Base-by-base conservation (phyloP, 2,888 invertebrate genomes). In the Athrips mouffetella region DNA sequence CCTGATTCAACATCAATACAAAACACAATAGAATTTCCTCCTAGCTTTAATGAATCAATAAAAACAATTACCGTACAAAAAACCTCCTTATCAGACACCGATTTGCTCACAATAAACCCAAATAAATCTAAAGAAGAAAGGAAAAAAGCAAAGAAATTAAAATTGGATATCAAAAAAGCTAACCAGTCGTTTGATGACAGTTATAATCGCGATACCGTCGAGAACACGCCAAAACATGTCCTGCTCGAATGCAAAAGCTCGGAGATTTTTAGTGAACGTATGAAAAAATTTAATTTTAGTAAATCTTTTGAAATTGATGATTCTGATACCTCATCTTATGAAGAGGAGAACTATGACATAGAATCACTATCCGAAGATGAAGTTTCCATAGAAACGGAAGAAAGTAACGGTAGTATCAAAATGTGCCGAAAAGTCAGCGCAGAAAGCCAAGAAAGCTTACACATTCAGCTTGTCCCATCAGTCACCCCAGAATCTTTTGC, bases 191-290 rank as follows among this genome's bases (percentile, higher is more conserved):
- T 73, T 60, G 70, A 60, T 0, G 75, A 76, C 10, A 66, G 20
- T 2, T 20, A 23, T 13, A 45, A 45, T 6, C 58, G 59, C 20
- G 50, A 62, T 0, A 67, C 75, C 35, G 50, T 73, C 1, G 88
- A 88, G 52, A 88, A 88, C 45, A 88, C 88, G 2, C 88, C 88
- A 0, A 85, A 79, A 62, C 82, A 85, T 45, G 70, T 81, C 3
- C 59, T 75, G 0, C 50, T 88, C 1, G 76, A 83, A 23, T 72
- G 72, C 30, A 70, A 69, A 44, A 75, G 70, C 5, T 73, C 77
- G 0, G 80, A 86, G n/a, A 44, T 73, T 1, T 83, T 84, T 47
- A 72, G 69, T 44, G 69, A 78, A 31, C 60, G 68, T 2, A 64
- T 83, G 1, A 77, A 70, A 52, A 65, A 69, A 0, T 73, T 88